Base-by-base conservation (phyloP, 23 tunicate species). In the Phallusia fumigata region DNA sequence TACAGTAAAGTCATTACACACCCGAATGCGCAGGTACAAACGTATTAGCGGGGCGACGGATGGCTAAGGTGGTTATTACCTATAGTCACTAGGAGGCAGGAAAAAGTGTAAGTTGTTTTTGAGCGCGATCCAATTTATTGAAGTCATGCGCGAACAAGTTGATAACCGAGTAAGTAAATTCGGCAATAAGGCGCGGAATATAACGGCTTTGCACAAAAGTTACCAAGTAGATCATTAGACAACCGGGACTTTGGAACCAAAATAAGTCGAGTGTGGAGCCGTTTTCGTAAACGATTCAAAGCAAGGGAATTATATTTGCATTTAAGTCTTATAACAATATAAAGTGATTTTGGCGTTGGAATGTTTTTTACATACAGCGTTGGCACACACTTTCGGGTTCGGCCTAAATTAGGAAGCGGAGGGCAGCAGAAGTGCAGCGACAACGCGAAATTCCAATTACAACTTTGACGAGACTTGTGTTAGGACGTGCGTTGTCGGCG, bases 401-500 rank as follows among this genome's bases (percentile, higher is more conserved):
- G 69, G 16, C 3, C 16, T 13, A 58, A 58, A 58, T 58, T 58
- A 58, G 69, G 69, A 24, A 40, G 28, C 16, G 16, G 3, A 22
- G 69, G 5, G 8, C 28, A 1, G 13, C 69, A 40, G 8, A 40
- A 40, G 47, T 40, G 69, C 69, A 13, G 69, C 69, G 69, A 16
- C 69, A 16, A 22, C 69, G 28, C 5, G 69, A 58, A 58, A 58
- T 58, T 58, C 69, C 69, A 58, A 58, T 58, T 58, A 58, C 69
- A 24, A 22, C 69, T 58, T 58, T 24, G 69, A 58, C 69, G 69
- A 40, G 69, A 21, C 69, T 58, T 58, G 69, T 58, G 28, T 58
- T 58, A 58, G 69, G 69, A 58, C 69, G 69, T 58, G 69, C 69
- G 69, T 58, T 24, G 69, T 58, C 28, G 69, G 28, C 69, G 28